phyloP scores from a whole-genome alignment of 1,140 invertebrate species.

The Galleria mellonella region DNA sequence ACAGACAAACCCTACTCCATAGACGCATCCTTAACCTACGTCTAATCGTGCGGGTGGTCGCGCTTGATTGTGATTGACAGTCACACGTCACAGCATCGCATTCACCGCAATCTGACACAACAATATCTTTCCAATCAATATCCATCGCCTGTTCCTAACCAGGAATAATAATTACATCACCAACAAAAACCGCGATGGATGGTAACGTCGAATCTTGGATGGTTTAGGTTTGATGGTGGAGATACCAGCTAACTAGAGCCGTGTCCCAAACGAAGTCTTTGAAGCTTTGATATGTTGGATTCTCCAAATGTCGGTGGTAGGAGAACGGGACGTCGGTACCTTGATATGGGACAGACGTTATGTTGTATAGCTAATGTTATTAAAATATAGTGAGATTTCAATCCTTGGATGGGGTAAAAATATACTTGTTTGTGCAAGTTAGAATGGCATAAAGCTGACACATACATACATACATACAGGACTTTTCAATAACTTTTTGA shows the following conservation, averaged over 20 bases:
- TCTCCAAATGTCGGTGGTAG: no score
- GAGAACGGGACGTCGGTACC: no score
- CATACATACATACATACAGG: no score
- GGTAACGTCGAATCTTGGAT: neutral
- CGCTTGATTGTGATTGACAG: conserved; percentile 68
- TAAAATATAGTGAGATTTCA: no score
- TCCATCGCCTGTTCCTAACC: conserved; percentile 21
- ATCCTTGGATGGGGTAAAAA: no score
- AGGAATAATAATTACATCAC: neutral
- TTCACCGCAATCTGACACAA: conserved; percentile 26
- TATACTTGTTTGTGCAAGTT: no score
- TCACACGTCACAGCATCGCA: conserved; percentile 44
- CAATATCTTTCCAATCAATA: conserved; percentile 4
- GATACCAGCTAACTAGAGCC: neutral
- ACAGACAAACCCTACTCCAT: conserved; percentile 15
- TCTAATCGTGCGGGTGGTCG: conserved; percentile 66
- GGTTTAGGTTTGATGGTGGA: neutral
- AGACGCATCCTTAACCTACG: conserved; percentile 19
- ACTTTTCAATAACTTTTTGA: no score
- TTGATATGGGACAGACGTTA: no score
- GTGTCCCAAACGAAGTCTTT: conserved; percentile 4
- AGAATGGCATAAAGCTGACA: no score
- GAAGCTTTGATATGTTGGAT: neutral
- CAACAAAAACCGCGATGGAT: conserved; percentile 18
- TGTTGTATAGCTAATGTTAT: no score